A percentile compares a stretch with the other conserved stretches of the same genome.
These are phyloP conservation scores for Monomorium pharaonis DNA, from an alignment of 1,140 invertebrate genomes.

Conservation along the genomic window DNA sequence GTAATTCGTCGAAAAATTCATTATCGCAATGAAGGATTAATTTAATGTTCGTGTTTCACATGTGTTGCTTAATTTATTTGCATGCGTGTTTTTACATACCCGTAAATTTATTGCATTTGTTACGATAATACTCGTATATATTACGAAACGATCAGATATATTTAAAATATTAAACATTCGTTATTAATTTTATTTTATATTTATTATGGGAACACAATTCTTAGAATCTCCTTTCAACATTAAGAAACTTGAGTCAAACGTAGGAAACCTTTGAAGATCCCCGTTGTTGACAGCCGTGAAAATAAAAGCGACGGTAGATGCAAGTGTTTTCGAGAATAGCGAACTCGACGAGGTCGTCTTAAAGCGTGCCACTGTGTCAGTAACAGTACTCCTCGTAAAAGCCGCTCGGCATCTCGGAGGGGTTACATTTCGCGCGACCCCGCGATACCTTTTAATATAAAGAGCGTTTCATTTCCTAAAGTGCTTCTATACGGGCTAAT, in stretches of 20 bases:
- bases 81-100: not conserved
- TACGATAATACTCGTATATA: not conserved
- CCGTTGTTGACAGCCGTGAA: not conserved
- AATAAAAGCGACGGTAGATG: conserved; percentile 16
- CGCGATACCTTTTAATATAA: conserved; percentile 62
- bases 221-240: not conserved
- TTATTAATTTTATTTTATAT: not conserved
- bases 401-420: conserved; percentile 64
- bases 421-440: conserved; percentile 75
- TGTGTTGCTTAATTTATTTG: not conserved
- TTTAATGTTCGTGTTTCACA: not conserved
- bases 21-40: not conserved
- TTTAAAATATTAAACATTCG: not conserved
- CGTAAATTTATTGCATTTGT: not conserved
- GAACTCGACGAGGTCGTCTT: conserved; percentile 66
- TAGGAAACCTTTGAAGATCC: not conserved
- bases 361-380: conserved; percentile 82
- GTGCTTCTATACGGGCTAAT: conserved; percentile 38
- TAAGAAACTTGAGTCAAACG: not conserved
- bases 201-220: not conserved
- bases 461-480: conserved; percentile 60
- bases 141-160: not conserved
- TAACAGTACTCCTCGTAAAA: conserved; percentile 79
- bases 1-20: not conserved
- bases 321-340: conserved; percentile 66